phyloP scores from a whole-genome alignment of 2,113 vertebrate genomes.

The Caranx melampygus region DNA sequence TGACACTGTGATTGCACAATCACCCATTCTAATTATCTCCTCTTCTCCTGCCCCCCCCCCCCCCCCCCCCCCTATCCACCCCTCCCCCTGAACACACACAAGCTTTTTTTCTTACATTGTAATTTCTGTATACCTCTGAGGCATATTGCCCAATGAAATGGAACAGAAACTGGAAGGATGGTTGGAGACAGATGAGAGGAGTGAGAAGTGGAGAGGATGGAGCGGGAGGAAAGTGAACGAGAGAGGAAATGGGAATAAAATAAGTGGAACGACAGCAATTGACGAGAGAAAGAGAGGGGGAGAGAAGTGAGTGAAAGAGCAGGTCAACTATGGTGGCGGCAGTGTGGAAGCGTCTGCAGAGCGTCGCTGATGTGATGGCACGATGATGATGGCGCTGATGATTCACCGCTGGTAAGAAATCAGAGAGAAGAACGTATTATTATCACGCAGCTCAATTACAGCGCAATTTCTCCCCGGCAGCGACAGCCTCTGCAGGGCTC shows the following conservation, averaged over 20 bases:
- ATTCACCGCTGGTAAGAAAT: constrained; percentile 76
- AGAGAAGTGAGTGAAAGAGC: constrained; percentile 46
- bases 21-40: constrained; percentile 60
- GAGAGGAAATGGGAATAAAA: constrained; percentile 62
- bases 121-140: constrained; percentile 69
- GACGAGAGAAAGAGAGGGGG: constrained; percentile 13
- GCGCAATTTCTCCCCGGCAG: constrained; percentile 73
- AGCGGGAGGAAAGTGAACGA: constrained; percentile 35
- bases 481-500: constrained; percentile 71
- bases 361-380: constrained; percentile 72
- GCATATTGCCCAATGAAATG: constrained; percentile 50
- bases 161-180: constrained; percentile 54
- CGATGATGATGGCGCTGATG: constrained; percentile 76
- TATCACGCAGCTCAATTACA: constrained; percentile 80
- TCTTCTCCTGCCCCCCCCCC: neutral
- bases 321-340: constrained; percentile 50
- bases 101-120: constrained; percentile 13
- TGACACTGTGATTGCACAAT: constrained; percentile 54
- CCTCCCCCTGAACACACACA: neutral
- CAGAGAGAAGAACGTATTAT: constrained; percentile 77
- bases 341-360: constrained; percentile 50
- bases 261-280: constrained; percentile 67
- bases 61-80: neutral
- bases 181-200: constrained; percentile 55
- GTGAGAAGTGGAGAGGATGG: constrained; percentile 15